Percentiles rank a stretch among this genome's conserved stretches.
These are phyloP conservation scores for Armadillidium nasatum DNA, from an alignment of 1,140 invertebrate species.

Conservation along the genomic window DNA sequence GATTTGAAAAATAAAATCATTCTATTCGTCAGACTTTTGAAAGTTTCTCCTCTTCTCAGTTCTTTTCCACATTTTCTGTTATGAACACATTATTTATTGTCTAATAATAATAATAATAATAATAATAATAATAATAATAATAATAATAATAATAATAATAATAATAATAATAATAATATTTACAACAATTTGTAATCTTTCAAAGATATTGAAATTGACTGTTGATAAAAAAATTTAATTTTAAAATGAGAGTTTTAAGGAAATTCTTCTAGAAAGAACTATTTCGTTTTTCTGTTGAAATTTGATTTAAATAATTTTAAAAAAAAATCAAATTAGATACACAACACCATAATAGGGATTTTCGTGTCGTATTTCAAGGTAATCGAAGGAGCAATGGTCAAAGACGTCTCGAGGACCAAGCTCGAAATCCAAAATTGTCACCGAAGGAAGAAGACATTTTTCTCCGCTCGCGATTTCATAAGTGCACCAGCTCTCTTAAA, in stretches of 20 bases:
- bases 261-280: no score
- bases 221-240: no score
- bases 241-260: no score
- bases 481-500: conserved; percentile 31
- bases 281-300: no score
- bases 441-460: conserved; percentile 28
- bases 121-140: no score
- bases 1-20: background rate
- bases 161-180: no score
- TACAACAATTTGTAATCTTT: no score
- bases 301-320: no score
- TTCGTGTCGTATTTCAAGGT: conserved; percentile 37
- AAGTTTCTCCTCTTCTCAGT: background rate
- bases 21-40: background rate
- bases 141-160: no score
- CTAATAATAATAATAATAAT: no score
- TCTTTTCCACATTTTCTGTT: background rate
- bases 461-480: conserved; percentile 26
- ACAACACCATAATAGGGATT: conserved; percentile 37
- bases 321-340: background rate
- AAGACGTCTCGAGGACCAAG: conserved; percentile 31
- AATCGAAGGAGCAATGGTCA: conserved; percentile 37
- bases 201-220: no score
- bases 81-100: no score
- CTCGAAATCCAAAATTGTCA: conserved; percentile 37